Evolutionary conservation across 37 sponge, comb jelly and placozoan species (phyloP).

Genomic region (Spongilla lacustris): DNA sequence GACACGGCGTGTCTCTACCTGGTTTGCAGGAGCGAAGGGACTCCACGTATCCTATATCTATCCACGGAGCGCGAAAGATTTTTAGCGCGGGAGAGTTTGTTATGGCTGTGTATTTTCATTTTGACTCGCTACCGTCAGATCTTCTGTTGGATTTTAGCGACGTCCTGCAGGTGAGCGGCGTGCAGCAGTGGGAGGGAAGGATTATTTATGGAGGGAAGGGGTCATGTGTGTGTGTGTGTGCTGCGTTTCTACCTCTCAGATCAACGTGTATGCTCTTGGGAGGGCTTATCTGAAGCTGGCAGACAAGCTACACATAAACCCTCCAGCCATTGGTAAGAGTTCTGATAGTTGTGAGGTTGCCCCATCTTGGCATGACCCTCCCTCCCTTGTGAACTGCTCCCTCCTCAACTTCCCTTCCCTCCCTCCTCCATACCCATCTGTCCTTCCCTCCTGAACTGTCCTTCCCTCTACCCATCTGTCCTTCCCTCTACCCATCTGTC

Average conservation of each 20-base stretch:
- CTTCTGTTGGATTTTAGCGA: slow-evolving; percentile 97
- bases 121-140: slow-evolving; percentile 40
- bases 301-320: slow-evolving; percentile 92
- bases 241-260: slow-evolving; percentile 29
- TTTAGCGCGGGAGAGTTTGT: neutral
- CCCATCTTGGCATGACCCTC: no score
- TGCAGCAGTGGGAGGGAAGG: neutral
- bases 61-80: neutral
- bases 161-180: slow-evolving; percentile 76
- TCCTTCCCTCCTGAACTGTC: neutral
- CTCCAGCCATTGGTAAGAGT: slow-evolving; percentile 86
- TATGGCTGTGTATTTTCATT: slow-evolving; percentile 4
- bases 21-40: slow-evolving; percentile 96
- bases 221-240: no score
- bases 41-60: slow-evolving; percentile 94
- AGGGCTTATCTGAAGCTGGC: slow-evolving; percentile 88
- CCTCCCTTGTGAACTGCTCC: no score
- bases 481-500: neutral
- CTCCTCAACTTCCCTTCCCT: no score
- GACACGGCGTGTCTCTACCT: slow-evolving; percentile 98
- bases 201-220: no score
- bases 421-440: neutral
- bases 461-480: neutral
- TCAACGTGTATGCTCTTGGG: slow-evolving; percentile 93
- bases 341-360: neutral